A percentile compares a stretch with the other conserved stretches of the same genome.
phyloP scores from a whole-genome alignment of 2,888 invertebrate genomes.

The Leptopterna dolabrata region DNA sequence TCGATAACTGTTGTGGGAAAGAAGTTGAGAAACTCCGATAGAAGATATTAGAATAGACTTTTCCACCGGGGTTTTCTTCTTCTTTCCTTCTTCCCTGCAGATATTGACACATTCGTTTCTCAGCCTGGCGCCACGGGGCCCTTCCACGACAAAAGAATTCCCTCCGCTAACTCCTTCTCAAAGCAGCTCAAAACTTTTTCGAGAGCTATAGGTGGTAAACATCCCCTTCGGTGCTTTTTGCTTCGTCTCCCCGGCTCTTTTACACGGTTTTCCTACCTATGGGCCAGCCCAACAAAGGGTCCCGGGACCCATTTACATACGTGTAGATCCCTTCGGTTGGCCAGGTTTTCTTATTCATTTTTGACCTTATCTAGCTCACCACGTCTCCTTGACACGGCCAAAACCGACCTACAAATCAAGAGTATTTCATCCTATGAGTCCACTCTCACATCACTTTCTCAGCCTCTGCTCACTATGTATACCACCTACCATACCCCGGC shows the following conservation, averaged over 20 bases:
- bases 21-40: background rate
- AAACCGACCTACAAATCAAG: background rate
- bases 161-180: background rate
- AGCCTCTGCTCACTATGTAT: too few relatives aligned
- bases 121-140: conserved; percentile 13
- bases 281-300: conserved; percentile 2
- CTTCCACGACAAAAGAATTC: conserved; percentile 6
- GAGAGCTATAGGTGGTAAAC: conserved; percentile 26
- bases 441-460: background rate
- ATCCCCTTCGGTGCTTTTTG: background rate
- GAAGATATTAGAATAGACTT: conserved; percentile 19
- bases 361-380: background rate
- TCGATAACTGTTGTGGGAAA: conserved; percentile 9
- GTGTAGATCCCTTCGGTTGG: background rate
- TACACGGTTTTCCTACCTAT: conserved; percentile 25
- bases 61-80: background rate
- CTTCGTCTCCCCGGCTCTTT: background rate
- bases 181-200: background rate
- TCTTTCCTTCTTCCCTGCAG: background rate
- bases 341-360: background rate
- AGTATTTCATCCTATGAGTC: background rate
- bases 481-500: too few relatives aligned
- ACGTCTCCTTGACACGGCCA: background rate
- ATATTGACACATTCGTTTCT: conserved; percentile 39
- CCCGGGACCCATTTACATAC: conserved; percentile 14